Percentiles rank a stretch among this genome's conserved stretches.
Conservation (phyloP, 37 sponge, comb jelly and placozoan genomes). For the Beroe ovata region DNA sequence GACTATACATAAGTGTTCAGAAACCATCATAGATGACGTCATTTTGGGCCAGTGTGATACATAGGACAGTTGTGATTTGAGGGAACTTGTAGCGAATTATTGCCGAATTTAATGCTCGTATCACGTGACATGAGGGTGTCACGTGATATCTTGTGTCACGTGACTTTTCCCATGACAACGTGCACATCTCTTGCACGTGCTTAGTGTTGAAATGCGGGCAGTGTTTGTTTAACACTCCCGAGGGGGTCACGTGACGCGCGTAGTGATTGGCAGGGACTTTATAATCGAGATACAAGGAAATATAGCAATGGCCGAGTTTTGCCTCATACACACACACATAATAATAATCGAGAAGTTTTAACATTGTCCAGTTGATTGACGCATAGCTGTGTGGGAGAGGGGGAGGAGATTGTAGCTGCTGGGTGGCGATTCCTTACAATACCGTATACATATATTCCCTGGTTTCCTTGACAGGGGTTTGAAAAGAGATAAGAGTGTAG, state of each 20-base stretch:
- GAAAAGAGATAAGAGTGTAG: constrained; percentile 47
- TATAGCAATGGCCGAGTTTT: too few relatives aligned
- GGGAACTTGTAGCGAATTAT: too few relatives aligned
- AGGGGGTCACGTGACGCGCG: constrained; percentile 2
- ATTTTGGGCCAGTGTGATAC: too few relatives aligned
- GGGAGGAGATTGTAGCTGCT: constrained; percentile 26
- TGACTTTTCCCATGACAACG: neutral
- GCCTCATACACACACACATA: too few relatives aligned
- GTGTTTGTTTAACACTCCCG: constrained; percentile 49
- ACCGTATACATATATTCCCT: too few relatives aligned
- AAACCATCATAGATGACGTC: too few relatives aligned
- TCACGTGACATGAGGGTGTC: too few relatives aligned
- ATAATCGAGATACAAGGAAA: too few relatives aligned
- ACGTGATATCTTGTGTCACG: neutral
- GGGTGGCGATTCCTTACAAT: constrained; percentile 27
- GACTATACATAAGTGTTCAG: too few relatives aligned
- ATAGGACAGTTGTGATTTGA: too few relatives aligned
- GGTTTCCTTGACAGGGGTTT: constrained; percentile 6
- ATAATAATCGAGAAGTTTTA: neutral
- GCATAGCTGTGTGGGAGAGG: neutral
- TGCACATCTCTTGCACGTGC: neutral
- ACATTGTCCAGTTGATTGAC: neutral
- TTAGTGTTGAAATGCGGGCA: constrained; percentile 34
- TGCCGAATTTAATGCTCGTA: too few relatives aligned
- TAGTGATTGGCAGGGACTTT: too few relatives aligned